Conservation (phyloP, 1,140 invertebrate genomes). For the Drosophila murphyi region DNA sequence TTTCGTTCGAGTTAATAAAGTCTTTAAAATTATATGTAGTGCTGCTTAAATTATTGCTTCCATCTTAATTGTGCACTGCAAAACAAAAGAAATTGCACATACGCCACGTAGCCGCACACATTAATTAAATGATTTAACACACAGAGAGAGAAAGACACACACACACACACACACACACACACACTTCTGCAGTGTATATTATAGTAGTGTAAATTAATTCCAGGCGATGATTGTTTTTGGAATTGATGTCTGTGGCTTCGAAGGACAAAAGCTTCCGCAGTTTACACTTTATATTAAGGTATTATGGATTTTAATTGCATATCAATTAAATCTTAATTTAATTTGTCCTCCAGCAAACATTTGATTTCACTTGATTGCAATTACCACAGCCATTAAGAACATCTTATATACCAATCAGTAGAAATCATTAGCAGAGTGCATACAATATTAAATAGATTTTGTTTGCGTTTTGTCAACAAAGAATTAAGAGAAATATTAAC, state of each 20-base stretch:
- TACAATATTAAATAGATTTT: background rate
- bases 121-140: constrained; percentile 33
- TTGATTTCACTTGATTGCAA: constrained; percentile 44
- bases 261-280: constrained; percentile 47
- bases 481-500: background rate
- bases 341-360: constrained; percentile 12
- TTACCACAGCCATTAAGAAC: constrained; percentile 23
- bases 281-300: constrained; percentile 51
- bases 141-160: too few relatives aligned
- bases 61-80: background rate
- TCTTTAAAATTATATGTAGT: background rate
- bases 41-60: background rate
- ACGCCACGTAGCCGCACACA: constrained; percentile 11
- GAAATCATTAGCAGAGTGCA: constrained; percentile 12
- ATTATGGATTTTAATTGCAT: constrained; percentile 77
- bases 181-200: background rate
- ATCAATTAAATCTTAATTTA: constrained; percentile 74
- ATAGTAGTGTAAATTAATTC: constrained; percentile 11
- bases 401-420: background rate
- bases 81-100: constrained; percentile 19
- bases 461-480: constrained; percentile 4
- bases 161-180: background rate
- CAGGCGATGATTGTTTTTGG: constrained; percentile 30
- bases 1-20: too few relatives aligned
- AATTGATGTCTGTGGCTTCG: constrained; percentile 11